A percentile compares a stretch with the other conserved stretches of the same genome.
Conservation (phyloP, 1,140 invertebrate genomes). For the Solenopsis invicta region DNA sequence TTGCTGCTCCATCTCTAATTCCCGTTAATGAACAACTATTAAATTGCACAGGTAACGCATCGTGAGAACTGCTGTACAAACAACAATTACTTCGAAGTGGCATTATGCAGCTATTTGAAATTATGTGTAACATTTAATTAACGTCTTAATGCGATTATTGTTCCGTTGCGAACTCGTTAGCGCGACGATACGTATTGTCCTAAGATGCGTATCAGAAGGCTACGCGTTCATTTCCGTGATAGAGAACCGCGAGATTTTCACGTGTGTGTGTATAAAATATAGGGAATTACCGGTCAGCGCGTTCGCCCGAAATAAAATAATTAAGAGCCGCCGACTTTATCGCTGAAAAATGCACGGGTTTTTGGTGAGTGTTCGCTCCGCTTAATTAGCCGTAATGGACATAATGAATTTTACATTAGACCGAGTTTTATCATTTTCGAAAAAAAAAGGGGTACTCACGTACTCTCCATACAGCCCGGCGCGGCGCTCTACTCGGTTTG, state of each 20-base stretch:
- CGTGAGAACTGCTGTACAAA: conserved; percentile 74
- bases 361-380: conserved; percentile 62
- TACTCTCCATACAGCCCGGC: not conserved
- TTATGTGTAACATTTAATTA: conserved; percentile 75
- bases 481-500: not conserved
- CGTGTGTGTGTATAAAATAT: conserved; percentile 42
- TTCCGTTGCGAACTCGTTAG: conserved; percentile 63
- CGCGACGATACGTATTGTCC: conserved; percentile 67
- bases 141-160: conserved; percentile 63
- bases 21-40: conserved; percentile 76
- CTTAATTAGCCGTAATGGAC: conserved; percentile 74
- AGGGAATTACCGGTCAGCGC: conserved; percentile 6
- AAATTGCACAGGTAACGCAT: conserved; percentile 68
- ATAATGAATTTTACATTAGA: conserved; percentile 75
- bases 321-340: conserved; percentile 73
- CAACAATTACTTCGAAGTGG: conserved; percentile 72
- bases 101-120: conserved; percentile 68
- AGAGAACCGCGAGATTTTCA: conserved; percentile 39
- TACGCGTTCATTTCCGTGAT: conserved; percentile 14
- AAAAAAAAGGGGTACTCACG: conserved; percentile 58
- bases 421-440: conserved; percentile 71
- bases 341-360: conserved; percentile 71
- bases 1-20: conserved; percentile 74
- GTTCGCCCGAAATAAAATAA: conserved; percentile 72
- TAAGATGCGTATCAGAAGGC: conserved; percentile 24